Base-by-base conservation (phyloP, 2,797 vertebrate species). In the Typhlichthys eigenmanni region DNA sequence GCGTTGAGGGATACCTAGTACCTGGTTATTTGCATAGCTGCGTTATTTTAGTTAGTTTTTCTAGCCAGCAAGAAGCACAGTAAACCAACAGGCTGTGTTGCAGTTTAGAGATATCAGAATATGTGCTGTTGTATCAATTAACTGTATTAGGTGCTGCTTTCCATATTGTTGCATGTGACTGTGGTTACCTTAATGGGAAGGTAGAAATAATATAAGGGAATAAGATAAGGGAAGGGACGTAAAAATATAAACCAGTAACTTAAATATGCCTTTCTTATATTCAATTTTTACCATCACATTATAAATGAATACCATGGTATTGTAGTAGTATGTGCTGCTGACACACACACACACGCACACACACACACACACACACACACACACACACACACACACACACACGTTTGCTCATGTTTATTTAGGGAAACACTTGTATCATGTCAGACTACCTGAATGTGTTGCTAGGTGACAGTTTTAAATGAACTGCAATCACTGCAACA, bases 391-490 rank as follows among this genome's bases (percentile, higher is more conserved):
- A 19, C 57, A 58, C 5, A 29, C 60, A 62, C 14, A 54, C 12
- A 61, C 29, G 17, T 1, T 47, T 60, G 54, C 53, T 55, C 43
- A 34, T 3, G 13, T 34, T 32, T 60, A 49, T 49, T 47, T 19
- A 56, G 51, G 51, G 76, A 69, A 64, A 75, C 62, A 49, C 64
- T 57, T 8, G 32, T 12, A 17, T 64, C 45, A 52, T 64, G 46
- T 17, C 50, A 29, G 58, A 52, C 64, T 43, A 47, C 50, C 34
- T 61, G 54, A 43, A 72, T 34, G 67, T 47, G 85, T 88, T 85
- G 83, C 88, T 82, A 72, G 69, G 85, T 68, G 67, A 88, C 72
- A 5, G 51, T 56, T 69, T 59, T 75, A 81, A 71, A 52, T 57
- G 7, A 34, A 58, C 54, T 55, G 43, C 38, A 9, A 55, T 34